A percentile compares a stretch with the other conserved stretches of the same genome.
phyloP scores from a whole-genome alignment of 2,113 vertebrate genomes.

The Dasypus novemcinctus region DNA sequence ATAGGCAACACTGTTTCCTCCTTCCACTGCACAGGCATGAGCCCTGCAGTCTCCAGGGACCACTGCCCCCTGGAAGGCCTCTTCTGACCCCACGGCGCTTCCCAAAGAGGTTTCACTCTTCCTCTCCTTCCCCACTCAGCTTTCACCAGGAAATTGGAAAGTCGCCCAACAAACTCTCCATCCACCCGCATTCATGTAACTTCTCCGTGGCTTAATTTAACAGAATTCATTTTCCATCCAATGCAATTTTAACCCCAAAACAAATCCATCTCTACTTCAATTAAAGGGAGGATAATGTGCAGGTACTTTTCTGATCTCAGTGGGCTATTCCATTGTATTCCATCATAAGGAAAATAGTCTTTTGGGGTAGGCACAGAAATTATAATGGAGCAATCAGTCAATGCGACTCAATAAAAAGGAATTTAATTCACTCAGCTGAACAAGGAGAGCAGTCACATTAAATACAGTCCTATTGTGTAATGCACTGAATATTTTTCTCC shows the following conservation, averaged over 20 bases:
- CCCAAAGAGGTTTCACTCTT: neutral
- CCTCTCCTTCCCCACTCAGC: neutral
- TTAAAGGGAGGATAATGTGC: neutral
- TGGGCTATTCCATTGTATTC: neutral
- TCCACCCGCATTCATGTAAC: neutral
- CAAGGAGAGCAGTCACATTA: neutral
- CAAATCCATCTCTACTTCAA: constrained; percentile 11
- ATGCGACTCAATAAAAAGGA: constrained; percentile 23
- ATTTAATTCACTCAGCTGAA: constrained; percentile 45
- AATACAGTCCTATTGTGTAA: neutral
- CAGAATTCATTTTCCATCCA: neutral
- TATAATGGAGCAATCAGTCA: constrained; percentile 44
- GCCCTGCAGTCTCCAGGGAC: neutral
- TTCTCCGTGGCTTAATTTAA: constrained; percentile 30
- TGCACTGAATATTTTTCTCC: neutral
- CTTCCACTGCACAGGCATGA: neutral
- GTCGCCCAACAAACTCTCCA: neutral
- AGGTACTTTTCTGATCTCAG: neutral
- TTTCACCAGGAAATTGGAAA: neutral
- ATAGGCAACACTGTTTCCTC: neutral
- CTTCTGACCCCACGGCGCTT: neutral
- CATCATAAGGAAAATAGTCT: constrained; percentile 7
- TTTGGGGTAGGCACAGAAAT: constrained; percentile 19
- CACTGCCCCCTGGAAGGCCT: fast-evolving
- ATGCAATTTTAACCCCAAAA: constrained; percentile 36